Percentiles rank a stretch among this genome's conserved stretches.
Conservation (phyloP, 2,797 vertebrate genomes). For the Coendou prehensilis region DNA sequence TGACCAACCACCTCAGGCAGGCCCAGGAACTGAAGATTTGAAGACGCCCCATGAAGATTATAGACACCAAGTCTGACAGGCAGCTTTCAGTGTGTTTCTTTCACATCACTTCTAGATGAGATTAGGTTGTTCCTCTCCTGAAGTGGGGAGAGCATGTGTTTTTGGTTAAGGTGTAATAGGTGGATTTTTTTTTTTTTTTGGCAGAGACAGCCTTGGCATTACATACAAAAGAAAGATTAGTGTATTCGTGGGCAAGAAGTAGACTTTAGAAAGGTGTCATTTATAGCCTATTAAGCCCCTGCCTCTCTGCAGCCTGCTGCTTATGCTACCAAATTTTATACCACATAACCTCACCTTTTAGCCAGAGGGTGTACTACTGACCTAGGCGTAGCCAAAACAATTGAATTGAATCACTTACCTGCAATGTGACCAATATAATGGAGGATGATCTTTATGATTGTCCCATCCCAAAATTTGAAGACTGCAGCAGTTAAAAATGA, state of each 20-base stretch:
- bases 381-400: background rate
- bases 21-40: background rate
- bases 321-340: background rate
- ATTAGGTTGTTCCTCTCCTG: background rate
- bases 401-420: slow-evolving; percentile 7
- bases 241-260: slow-evolving; percentile 12
- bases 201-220: background rate
- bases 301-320: background rate
- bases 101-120: slow-evolving; percentile 12
- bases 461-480: slow-evolving; percentile 47
- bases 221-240: background rate
- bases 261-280: background rate
- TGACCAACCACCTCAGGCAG: background rate
- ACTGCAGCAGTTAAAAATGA: slow-evolving; percentile 34
- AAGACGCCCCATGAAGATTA: background rate
- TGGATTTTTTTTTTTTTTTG: background rate
- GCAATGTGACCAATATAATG: background rate
- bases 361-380: background rate
- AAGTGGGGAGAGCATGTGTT: background rate
- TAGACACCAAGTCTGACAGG: background rate
- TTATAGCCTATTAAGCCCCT: background rate
- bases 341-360: slow-evolving; percentile 21
- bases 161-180: slow-evolving; percentile 1
- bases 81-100: slow-evolving; percentile 41
- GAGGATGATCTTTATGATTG: background rate